Evolutionary conservation across 2,797 vertebrate genomes (phyloP), one percentile per base, ranked within the genome.

Genomic region (Nasua narica): DNA sequence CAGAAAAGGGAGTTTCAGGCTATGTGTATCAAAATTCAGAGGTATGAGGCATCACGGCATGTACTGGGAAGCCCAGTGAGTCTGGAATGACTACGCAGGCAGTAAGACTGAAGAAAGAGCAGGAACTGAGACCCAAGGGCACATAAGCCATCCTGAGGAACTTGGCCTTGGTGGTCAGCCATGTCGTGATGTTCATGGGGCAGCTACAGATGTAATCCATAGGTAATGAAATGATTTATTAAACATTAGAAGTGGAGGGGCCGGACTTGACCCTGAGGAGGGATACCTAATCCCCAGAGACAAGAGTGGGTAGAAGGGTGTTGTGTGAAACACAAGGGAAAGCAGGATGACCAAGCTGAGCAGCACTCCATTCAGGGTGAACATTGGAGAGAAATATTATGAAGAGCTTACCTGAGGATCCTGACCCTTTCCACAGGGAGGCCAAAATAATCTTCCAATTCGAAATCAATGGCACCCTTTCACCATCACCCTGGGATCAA

Each of bases 131-230:
- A 19, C 78, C 40, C 0, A 0, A 52, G 83, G 83, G 79, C 19
- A 25, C 29, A 11, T 46, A 6, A 1, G 10, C 50, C 89, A 40
- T 50, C 32, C 84, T 8, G 3, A 60, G 29, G 67, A 94, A 85
- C 29, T 27, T 21, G 62, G 62, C 16, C 27, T 15, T 35, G 32
- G 46, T 40, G 85, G 21, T 19, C 60, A 4, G 3, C 58, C 40
- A 1, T 2, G 0, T 7, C 54, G 65, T 43, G 1, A 3, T 37
- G 27, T 85, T 37, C 12, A 1, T 2, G 58, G 72, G 6, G 25
- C 56, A 67, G 58, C 14, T 2, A 15, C 40, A 58, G 69, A 58
- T 2, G 2, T 16, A 62, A 58, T n/a, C 32, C 32, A 5, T 15
- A 15, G 60, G 52, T 3, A 11, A 65, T 25, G 19, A 13, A 27